Conservation (phyloP, 2,797 vertebrate genomes). For the Molossus alvarezi region DNA sequence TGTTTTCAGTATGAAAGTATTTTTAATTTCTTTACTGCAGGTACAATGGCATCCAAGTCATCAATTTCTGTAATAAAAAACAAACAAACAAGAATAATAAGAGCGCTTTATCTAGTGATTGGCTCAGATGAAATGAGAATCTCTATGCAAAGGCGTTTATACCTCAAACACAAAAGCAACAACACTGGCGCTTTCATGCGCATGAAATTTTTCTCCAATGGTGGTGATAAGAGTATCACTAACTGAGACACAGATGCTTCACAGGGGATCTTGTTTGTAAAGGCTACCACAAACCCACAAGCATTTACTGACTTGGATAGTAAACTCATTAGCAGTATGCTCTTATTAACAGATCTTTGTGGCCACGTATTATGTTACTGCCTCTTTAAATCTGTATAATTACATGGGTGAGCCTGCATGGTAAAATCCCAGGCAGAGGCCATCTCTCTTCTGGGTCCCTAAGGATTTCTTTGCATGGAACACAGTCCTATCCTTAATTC, state of each 20-base stretch:
- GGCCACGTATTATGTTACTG: neutral
- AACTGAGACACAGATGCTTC: neutral
- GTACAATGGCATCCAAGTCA: constrained; percentile 93
- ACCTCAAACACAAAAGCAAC: constrained; percentile 8
- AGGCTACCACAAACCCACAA: neutral
- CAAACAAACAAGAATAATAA: constrained; percentile 76
- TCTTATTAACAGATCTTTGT: neutral
- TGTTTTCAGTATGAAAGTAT: constrained; percentile 84
- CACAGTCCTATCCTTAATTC: neutral
- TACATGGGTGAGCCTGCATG: neutral
- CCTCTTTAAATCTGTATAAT: neutral
- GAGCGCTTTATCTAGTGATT: constrained; percentile 36
- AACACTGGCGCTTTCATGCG: neutral
- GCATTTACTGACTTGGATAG: neutral
- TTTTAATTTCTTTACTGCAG: constrained; percentile 92
- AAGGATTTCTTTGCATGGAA: constrained; percentile 33
- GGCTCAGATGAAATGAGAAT: constrained; percentile 55
- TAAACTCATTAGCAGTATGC: neutral
- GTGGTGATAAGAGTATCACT: neutral
- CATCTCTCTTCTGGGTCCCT: neutral
- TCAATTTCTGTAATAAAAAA: constrained; percentile 92
- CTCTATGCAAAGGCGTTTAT: neutral
- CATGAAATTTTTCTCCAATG: neutral
- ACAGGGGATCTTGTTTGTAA: neutral
- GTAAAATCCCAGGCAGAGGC: neutral